phyloP scores from a whole-genome alignment of 2,888 invertebrate species.

The Eudemis profundana region DNA sequence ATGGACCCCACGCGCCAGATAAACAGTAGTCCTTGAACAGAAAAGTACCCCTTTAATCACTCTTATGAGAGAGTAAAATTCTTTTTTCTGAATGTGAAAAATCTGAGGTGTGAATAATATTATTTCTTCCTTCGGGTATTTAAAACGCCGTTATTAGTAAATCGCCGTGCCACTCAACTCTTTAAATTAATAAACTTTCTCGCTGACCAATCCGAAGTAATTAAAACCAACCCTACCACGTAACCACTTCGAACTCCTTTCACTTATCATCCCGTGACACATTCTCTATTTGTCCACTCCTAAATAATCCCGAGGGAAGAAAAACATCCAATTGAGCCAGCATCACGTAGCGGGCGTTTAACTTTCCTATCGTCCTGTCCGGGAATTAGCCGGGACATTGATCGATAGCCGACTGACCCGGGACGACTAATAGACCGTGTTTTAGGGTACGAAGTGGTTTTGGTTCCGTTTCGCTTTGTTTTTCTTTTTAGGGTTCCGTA shows the following conservation, averaged over 20 bases:
- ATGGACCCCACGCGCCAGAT: too few relatives aligned
- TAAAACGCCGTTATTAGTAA: neutral
- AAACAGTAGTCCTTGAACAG: too few relatives aligned
- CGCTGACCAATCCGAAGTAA: constrained; percentile 21
- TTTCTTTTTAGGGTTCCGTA: too few relatives aligned
- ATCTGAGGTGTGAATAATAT: too few relatives aligned
- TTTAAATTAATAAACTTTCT: constrained; percentile 22
- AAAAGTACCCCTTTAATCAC: too few relatives aligned
- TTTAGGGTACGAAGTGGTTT: constrained; percentile 7
- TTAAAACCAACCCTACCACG: constrained; percentile 35
- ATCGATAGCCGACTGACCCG: constrained; percentile 48
- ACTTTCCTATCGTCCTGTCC: constrained; percentile 51
- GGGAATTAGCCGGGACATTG: constrained; percentile 55
- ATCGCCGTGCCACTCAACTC: neutral
- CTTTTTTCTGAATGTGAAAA: too few relatives aligned
- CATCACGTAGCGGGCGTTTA: constrained; percentile 60
- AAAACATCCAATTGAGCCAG: constrained; percentile 63
- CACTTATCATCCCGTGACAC: constrained; percentile 42
- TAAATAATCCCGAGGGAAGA: constrained; percentile 65
- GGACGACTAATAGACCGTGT: constrained; percentile 41
- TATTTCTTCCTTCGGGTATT: too few relatives aligned
- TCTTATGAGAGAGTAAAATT: too few relatives aligned
- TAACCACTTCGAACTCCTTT: constrained; percentile 34
- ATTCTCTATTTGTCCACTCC: constrained; percentile 66
- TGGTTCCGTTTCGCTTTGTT: constrained; percentile 13